Evolutionary conservation across 2,113 vertebrate genomes (phyloP).

Genomic region (Trinectes maculatus): DNA sequence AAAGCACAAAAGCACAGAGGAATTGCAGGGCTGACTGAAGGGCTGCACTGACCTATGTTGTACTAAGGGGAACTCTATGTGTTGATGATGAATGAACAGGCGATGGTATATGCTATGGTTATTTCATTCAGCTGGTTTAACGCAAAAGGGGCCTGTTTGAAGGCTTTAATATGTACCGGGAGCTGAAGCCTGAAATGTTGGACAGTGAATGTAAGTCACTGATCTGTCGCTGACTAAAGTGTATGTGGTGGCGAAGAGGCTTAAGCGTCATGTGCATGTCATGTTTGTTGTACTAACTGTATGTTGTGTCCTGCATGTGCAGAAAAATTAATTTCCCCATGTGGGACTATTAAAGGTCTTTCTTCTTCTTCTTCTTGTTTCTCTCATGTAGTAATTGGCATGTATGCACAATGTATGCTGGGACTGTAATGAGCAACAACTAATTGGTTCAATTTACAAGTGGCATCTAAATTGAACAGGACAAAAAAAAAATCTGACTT

Average conservation of each 20-base stretch:
- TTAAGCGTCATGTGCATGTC: no score
- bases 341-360: no score
- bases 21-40: slow-evolving; percentile 10
- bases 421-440: not conserved
- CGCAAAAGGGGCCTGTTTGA: slow-evolving; percentile 2
- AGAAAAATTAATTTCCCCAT: no score
- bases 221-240: no score
- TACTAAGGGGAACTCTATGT: slow-evolving; percentile 12
- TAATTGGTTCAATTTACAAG: not conserved
- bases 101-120: not conserved
- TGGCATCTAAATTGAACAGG: not conserved
- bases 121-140: slow-evolving; percentile 27
- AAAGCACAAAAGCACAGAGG: slow-evolving; percentile 42
- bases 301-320: no score
- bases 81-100: slow-evolving; percentile 4
- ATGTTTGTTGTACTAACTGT: no score
- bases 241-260: no score
- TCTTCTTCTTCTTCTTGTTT: no score
- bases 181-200: not conserved
- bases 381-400: slow-evolving; percentile 18
- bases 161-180: not conserved
- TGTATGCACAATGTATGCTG: slow-evolving; percentile 3
- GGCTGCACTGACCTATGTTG: not conserved
- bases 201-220: not conserved
- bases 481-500: slow-evolving; percentile 3